Percentiles rank a stretch among this genome's conserved stretches.
phyloP scores from a whole-genome alignment of 2,113 vertebrate species.

The Stigmatopora argus region DNA sequence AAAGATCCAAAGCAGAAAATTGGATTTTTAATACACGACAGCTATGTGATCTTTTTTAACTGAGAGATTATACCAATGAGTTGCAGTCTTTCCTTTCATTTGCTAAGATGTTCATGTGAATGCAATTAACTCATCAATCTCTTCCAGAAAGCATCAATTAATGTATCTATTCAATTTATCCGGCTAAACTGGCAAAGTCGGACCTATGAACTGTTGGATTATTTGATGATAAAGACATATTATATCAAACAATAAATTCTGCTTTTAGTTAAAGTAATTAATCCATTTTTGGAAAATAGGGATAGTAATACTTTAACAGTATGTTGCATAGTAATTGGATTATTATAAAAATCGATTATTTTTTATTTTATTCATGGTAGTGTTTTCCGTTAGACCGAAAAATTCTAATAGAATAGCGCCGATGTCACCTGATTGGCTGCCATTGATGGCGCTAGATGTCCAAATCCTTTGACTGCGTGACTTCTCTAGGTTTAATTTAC shows the following conservation, averaged over 20 bases:
- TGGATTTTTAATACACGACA: not conserved
- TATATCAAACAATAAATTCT: not conserved
- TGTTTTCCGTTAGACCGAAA: too few species aligned
- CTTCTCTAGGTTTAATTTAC: too few species aligned
- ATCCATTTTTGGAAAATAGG: not conserved
- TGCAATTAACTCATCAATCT: not conserved
- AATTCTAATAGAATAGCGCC: too few species aligned
- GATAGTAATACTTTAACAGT: not conserved
- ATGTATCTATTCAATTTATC: not conserved
- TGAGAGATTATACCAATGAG: not conserved
- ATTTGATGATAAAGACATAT: not conserved
- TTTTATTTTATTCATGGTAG: too few species aligned
- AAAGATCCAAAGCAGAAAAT: conserved; percentile 1
- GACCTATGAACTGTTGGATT: not conserved
- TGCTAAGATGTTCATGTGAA: not conserved
- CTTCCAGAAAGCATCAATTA: not conserved
- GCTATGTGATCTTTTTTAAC: not conserved
- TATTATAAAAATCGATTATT: not conserved
- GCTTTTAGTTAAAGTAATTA: not conserved
- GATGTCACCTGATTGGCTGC: too few species aligned
- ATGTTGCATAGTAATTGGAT: not conserved
- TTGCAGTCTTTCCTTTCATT: not conserved
- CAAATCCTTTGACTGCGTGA: too few species aligned
- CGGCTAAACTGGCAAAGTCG: not conserved
- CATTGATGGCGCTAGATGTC: too few species aligned